Evolutionary conservation across 64 coral and sea anemone species (phyloP), one percentile per base, ranked within the genome.

Genomic region (Actinia tenebrosa): DNA sequence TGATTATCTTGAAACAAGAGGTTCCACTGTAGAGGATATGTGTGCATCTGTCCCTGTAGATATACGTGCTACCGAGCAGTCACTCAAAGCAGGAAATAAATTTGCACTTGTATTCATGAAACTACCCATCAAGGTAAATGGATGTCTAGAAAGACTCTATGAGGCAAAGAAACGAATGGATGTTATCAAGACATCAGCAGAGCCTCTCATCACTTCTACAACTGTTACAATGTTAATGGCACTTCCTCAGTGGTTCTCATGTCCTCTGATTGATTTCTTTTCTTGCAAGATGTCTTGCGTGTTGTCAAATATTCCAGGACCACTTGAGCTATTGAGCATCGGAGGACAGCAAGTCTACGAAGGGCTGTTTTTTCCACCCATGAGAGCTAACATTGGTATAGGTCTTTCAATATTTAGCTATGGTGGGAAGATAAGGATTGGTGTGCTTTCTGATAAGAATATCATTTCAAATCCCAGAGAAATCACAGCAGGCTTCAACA

Each of bases 371-470:
- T 99, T 88, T 83, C 93, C 94, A 17, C 97, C 97, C 42, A 79
- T 87, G 54, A 47, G 97, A 84, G 97, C 93, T 45, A 90, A 93
- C 71, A 95, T 99, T 46, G 97, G 93, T 11, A 75, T 99, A 52
- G 93, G 93, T 15, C 54, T 99, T 7, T 99, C 97, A 50, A 95
- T 99, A 63, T 99, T 95, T 56, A 99, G 97, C 59, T 99, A 99
- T 88, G 86, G 83, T 27, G 97, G 97, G 42, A 68, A 62, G 2
- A 95, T 99, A 23, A 81, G 91, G 27, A 82, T 99, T 54, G 97
- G 93, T 0, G 88, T 99, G n/a, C 86, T 59, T 79, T 79, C 90
- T 23, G 97, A 99, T 86, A 53, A 92, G 58, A 88, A 59, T 62
- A 84, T 99, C 50, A 46, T 99, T 84, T 52, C 93, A 44, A 30